phyloP scores from a whole-genome alignment of 2,888 invertebrate genomes.

The Agonopterix arenella region DNA sequence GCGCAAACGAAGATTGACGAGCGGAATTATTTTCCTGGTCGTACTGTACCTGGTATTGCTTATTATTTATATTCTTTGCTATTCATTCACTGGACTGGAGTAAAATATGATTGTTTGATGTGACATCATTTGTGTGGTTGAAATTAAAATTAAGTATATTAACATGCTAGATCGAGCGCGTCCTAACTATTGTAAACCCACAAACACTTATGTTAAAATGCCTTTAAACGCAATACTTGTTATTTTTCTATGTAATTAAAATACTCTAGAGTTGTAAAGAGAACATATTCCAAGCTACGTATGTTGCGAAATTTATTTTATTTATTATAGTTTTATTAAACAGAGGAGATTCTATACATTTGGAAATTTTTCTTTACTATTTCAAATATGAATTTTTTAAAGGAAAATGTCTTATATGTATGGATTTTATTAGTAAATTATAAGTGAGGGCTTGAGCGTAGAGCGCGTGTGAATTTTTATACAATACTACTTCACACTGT shows the following conservation, averaged over 20 bases:
- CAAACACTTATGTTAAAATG: slow-evolving; percentile 3
- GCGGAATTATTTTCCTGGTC: too few relatives aligned
- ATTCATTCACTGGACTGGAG: too few relatives aligned
- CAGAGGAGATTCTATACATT: not conserved
- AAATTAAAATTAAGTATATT: too few relatives aligned
- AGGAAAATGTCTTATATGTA: too few relatives aligned
- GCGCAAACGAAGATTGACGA: too few relatives aligned
- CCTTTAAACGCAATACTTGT: slow-evolving; percentile 1
- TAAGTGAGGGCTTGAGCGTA: slow-evolving; percentile 30
- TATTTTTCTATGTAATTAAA: slow-evolving; percentile 10
- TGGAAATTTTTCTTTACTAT: too few relatives aligned
- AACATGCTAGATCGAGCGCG: too few relatives aligned
- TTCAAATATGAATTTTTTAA: too few relatives aligned
- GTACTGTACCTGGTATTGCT: too few relatives aligned
- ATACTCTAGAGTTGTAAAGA: slow-evolving; percentile 13
- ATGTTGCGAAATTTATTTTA: slow-evolving; percentile 15
- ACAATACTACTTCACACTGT: slow-evolving; percentile 36
- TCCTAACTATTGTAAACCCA: not conserved
- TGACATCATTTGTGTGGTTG: too few relatives aligned
- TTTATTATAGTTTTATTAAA: slow-evolving; percentile 19
- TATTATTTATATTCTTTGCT: too few relatives aligned
- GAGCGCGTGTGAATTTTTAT: slow-evolving; percentile 31
- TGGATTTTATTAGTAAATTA: slow-evolving; percentile 17
- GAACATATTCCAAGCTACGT: slow-evolving; percentile 9
- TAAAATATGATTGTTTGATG: too few relatives aligned